These are phyloP conservation scores for Macrostomum lignano DNA, from an alignment of 1,140 invertebrate genomes.

Conservation along the genomic window DNA sequence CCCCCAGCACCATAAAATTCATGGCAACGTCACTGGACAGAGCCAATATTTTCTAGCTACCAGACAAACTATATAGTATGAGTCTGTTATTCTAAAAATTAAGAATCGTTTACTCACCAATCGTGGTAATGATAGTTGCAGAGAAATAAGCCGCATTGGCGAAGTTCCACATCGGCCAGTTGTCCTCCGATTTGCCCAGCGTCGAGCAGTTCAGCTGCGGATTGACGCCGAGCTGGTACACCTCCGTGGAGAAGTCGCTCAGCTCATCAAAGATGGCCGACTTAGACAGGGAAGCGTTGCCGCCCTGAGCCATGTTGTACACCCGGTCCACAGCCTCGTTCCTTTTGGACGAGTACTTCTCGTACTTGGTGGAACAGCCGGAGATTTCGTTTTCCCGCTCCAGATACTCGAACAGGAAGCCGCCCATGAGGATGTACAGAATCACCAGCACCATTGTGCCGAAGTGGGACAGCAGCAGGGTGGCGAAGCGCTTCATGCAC, in stretches of 20 bases:
- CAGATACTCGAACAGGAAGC: slow-evolving; percentile 56
- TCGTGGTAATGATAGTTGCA: slow-evolving; percentile 73
- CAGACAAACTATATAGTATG: no score
- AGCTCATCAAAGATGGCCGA: neutral
- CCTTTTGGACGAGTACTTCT: neutral
- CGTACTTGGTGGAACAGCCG: slow-evolving; percentile 5
- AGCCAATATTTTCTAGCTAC: no score
- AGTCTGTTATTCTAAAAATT: no score
- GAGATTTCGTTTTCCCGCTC: slow-evolving; percentile 37
- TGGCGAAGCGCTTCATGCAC: no score
- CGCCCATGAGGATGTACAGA: slow-evolving; percentile 58
- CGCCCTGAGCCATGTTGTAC: neutral
- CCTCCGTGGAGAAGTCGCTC: slow-evolving; percentile 1
- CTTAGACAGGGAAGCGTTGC: neutral
- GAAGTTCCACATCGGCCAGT: slow-evolving; percentile 37
- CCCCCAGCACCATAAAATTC: no score
- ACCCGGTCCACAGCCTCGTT: neutral
- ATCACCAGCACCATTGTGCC: slow-evolving; percentile 60
- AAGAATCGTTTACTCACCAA: slow-evolving; percentile 53
- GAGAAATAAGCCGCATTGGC: slow-evolving; percentile 57
- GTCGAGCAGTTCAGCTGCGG: slow-evolving; percentile 34
- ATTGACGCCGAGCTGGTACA: slow-evolving; percentile 30
- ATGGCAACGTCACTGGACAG: no score
- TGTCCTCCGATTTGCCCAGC: slow-evolving; percentile 18
- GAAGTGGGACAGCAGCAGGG: slow-evolving; percentile 67